Evolutionary conservation across 2,888 invertebrate species (phyloP).

Genomic region (Netelia fuscicornis): DNA sequence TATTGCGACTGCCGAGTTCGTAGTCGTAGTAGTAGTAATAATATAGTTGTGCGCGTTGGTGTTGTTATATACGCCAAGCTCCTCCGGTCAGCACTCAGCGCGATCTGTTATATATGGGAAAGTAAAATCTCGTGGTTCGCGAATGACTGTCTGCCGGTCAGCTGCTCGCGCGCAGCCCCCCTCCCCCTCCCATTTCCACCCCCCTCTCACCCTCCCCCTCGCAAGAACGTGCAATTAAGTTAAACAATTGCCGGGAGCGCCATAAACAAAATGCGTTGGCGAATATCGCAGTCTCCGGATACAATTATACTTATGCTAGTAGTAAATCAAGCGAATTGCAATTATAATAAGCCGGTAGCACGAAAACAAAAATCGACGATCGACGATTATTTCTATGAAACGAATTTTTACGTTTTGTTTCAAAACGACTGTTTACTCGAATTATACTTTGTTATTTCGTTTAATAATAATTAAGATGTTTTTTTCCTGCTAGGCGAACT

Average conservation of each 20-base stretch:
- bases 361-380: background rate
- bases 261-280: constrained; percentile 76
- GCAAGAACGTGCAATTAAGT: constrained; percentile 82
- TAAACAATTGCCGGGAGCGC: constrained; percentile 82
- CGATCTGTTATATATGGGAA: constrained; percentile 75
- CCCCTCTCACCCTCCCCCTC: background rate
- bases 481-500: background rate
- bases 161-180: constrained; percentile 35
- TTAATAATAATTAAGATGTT: background rate
- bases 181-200: background rate
- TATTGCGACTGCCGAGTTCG: constrained; percentile 73
- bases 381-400: background rate
- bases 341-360: constrained; percentile 18
- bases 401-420: background rate
- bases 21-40: constrained; percentile 17
- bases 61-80: constrained; percentile 21
- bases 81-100: constrained; percentile 49
- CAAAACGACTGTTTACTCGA: too few relatives aligned
- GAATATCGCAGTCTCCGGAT: constrained; percentile 9
- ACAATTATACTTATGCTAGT: constrained; percentile 33
- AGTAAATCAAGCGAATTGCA: constrained; percentile 27
- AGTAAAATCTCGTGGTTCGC: constrained; percentile 75
- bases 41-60: constrained; percentile 26
- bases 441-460: too few relatives aligned
- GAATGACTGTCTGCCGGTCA: constrained; percentile 46